A percentile compares a stretch with the other conserved stretches of the same genome.
phyloP scores from a whole-genome alignment of 1,140 invertebrate genomes.

The Belonocnema kinseyi region DNA sequence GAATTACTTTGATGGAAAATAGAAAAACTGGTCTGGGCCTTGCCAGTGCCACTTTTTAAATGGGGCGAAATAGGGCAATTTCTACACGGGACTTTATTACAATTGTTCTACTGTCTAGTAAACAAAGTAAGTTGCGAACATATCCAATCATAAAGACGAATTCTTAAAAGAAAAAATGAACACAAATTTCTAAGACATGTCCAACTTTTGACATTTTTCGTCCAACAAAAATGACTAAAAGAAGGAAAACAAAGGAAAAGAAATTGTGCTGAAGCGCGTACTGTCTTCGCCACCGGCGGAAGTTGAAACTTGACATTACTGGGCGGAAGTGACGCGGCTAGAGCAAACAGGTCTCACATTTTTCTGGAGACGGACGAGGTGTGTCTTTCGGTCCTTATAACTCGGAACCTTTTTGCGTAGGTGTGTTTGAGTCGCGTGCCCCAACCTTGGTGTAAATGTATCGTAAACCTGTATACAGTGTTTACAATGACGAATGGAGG shows the following conservation, averaged over 20 bases:
- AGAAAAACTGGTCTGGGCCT: too few relatives aligned
- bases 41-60: too few relatives aligned
- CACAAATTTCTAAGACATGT: too few relatives aligned
- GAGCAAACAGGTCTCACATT: conserved; percentile 68
- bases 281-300: conserved; percentile 61
- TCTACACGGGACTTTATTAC: too few relatives aligned
- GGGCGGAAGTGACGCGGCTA: conserved; percentile 72
- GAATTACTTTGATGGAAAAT: too few relatives aligned
- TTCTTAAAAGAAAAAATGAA: too few relatives aligned
- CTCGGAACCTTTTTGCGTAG: conserved; percentile 39
- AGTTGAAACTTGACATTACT: conserved; percentile 74
- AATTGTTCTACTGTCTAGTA: too few relatives aligned
- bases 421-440: conserved; percentile 62
- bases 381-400: conserved; percentile 61
- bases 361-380: conserved; percentile 71
- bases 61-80: too few relatives aligned
- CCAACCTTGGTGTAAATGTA: conserved; percentile 23
- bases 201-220: not conserved
- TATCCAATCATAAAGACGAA: too few relatives aligned
- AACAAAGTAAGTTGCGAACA: too few relatives aligned
- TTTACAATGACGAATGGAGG: conserved; percentile 26
- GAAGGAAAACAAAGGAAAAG: conserved; percentile 15
- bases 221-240: not conserved
- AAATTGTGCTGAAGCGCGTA: conserved; percentile 37
- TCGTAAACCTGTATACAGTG: not conserved